These are phyloP conservation scores for Leptinotarsa peninsularis DNA, from an alignment of 2,888 invertebrate genomes.

Conservation along the genomic window DNA sequence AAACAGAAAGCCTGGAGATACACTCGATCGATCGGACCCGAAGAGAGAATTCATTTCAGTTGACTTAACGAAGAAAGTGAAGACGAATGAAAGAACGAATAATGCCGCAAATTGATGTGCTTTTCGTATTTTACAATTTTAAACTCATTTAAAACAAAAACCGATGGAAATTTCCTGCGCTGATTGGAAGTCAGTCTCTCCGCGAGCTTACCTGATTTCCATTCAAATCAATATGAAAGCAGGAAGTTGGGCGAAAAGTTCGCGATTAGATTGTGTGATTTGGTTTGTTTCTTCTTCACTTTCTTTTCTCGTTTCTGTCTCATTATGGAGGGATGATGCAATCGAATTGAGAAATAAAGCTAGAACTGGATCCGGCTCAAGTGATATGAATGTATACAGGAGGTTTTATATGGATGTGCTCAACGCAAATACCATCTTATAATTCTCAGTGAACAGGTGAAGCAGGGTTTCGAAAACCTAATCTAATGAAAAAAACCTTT, in stretches of 20 bases:
- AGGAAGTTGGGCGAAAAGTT: constrained; percentile 19
- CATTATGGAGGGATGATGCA: constrained; percentile 4
- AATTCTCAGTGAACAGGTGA: too few species aligned
- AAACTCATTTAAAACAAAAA: constrained; percentile 35
- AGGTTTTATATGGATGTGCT: neutral
- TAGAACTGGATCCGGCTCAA: neutral
- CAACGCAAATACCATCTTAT: neutral
- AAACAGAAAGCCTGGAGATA: neutral
- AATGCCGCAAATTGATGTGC: constrained; percentile 37
- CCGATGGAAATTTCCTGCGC: constrained; percentile 32
- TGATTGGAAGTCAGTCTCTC: constrained; percentile 28
- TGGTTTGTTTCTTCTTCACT: constrained; percentile 20
- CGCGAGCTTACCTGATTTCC: constrained; percentile 27
- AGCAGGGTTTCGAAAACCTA: too few species aligned
- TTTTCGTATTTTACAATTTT: constrained; percentile 33
- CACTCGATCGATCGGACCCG: neutral
- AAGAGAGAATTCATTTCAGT: neutral
- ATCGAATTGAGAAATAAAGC: neutral
- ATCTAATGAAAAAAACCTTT: too few species aligned
- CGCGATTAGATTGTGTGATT: constrained; percentile 26
- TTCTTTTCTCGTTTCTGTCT: constrained; percentile 5
- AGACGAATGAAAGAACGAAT: constrained; percentile 28
- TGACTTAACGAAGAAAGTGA: constrained; percentile 27
- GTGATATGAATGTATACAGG: neutral
- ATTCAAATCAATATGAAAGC: constrained; percentile 26